A percentile compares a stretch with the other conserved stretches of the same genome.
Evolutionary conservation across 2,113 vertebrate genomes (phyloP).

Genomic region (Anolis sagrei): DNA sequence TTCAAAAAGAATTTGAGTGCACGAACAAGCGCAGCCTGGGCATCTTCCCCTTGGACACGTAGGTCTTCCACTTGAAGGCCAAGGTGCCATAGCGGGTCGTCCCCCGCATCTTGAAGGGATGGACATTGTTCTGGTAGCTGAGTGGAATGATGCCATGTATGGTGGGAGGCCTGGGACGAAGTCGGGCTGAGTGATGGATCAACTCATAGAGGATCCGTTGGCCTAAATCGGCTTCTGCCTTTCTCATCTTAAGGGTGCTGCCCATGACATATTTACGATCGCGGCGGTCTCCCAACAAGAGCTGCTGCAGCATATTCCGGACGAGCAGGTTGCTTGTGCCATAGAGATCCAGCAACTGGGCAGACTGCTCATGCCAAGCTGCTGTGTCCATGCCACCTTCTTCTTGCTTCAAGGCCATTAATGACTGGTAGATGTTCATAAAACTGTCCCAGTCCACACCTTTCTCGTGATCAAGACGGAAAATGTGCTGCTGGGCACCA

Average conservation of each 20-base stretch:
- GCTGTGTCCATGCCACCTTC: background rate
- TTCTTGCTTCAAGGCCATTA: conserved; percentile 25
- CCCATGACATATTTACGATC: background rate
- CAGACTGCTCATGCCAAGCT: conserved; percentile 31
- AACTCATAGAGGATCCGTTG: conserved; percentile 51
- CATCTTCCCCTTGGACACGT: background rate
- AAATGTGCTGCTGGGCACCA: background rate
- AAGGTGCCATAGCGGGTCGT: conserved; percentile 50
- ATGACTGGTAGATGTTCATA: conserved; percentile 40
- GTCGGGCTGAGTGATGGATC: background rate
- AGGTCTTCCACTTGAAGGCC: conserved; percentile 57
- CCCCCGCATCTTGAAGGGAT: conserved; percentile 21
- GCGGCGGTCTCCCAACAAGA: background rate
- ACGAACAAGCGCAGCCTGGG: background rate
- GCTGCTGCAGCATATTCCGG: conserved; percentile 55
- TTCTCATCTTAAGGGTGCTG: background rate
- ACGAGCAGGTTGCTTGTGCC: conserved; percentile 50
- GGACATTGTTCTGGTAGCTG: conserved; percentile 47
- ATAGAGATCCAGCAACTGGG: conserved; percentile 55
- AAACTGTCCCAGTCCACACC: conserved; percentile 37
- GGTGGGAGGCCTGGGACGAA: background rate
- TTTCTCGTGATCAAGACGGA: background rate
- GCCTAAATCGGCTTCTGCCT: conserved; percentile 6
- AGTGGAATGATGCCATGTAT: conserved; percentile 41
- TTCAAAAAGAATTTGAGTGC: background rate